Conservation (phyloP, 2,888 invertebrate species). For the Cylloceria caligata region DNA sequence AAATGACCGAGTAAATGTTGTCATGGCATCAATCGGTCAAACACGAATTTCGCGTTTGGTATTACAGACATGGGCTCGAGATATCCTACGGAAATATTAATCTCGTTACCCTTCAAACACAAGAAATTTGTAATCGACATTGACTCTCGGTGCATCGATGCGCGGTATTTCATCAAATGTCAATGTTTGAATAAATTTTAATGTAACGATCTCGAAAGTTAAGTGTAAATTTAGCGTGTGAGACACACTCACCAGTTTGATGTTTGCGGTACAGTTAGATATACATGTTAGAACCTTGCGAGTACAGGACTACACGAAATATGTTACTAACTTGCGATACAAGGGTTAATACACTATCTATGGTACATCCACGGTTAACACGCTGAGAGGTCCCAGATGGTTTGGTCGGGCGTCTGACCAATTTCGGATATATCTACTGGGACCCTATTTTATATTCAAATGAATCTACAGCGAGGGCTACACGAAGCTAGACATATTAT, state of each 20-base stretch:
- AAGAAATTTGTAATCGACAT: neutral
- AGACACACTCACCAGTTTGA: neutral
- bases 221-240: neutral
- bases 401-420: neutral
- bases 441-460: neutral
- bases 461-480: too few relatives aligned
- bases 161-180: neutral
- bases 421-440: neutral
- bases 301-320: neutral
- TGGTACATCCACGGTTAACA: neutral
- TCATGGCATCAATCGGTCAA: slow-evolving; percentile 7
- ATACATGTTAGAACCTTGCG: neutral
- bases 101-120: neutral
- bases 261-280: neutral
- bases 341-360: neutral
- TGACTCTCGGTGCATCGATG: neutral
- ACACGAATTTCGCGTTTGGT: slow-evolving; percentile 10
- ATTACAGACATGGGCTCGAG: slow-evolving; percentile 5
- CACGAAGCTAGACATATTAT: too few relatives aligned
- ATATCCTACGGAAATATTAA: neutral
- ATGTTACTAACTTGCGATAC: neutral
- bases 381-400: neutral
- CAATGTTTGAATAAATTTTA: neutral
- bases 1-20: slow-evolving; percentile 45
- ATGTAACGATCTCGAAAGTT: neutral